These are phyloP conservation scores for Semicossyphus pulcher DNA, from an alignment of 2,113 vertebrate species.

Conservation along the genomic window DNA sequence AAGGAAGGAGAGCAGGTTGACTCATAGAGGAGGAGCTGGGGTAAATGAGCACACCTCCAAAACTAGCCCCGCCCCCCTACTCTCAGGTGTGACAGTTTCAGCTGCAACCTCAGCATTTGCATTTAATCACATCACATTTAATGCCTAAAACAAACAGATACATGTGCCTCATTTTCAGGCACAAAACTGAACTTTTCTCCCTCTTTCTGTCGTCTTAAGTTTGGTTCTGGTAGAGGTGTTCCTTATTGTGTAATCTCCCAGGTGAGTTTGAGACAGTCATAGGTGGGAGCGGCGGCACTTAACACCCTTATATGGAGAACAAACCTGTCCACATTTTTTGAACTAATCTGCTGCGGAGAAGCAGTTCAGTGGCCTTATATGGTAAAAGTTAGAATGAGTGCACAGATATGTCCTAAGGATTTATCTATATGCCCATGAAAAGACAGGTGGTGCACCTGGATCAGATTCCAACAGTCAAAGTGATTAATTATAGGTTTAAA, in stretches of 20 bases:
- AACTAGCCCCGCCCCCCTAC: not conserved
- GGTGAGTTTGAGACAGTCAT: conserved; percentile 49
- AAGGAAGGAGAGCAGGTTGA: conserved; percentile 73
- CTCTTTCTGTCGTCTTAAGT: not conserved
- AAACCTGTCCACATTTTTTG: conserved; percentile 50
- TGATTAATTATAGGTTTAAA: not conserved
- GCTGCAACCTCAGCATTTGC: conserved; percentile 44
- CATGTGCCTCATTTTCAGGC: not conserved
- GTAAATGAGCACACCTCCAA: conserved; percentile 68
- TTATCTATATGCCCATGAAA: conserved; percentile 3
- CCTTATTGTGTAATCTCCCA: conserved; percentile 13
- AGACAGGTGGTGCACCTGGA: not conserved
- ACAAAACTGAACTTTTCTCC: not conserved
- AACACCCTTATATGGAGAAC: conserved; percentile 76
- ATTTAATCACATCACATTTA: conserved; percentile 23
- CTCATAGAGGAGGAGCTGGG: conserved; percentile 67
- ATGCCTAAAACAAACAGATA: conserved; percentile 17
- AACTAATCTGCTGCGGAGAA: conserved; percentile 36
- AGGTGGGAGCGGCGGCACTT: conserved; percentile 20
- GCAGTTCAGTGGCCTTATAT: conserved; percentile 68
- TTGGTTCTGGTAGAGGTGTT: not conserved
- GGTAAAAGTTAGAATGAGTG: conserved; percentile 60
- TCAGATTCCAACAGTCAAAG: not conserved
- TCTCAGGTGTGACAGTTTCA: conserved; percentile 68
- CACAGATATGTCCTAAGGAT: not conserved